These are phyloP conservation scores for Melospiza melodia DNA, from an alignment of 2,113 vertebrate species.

Conservation along the genomic window DNA sequence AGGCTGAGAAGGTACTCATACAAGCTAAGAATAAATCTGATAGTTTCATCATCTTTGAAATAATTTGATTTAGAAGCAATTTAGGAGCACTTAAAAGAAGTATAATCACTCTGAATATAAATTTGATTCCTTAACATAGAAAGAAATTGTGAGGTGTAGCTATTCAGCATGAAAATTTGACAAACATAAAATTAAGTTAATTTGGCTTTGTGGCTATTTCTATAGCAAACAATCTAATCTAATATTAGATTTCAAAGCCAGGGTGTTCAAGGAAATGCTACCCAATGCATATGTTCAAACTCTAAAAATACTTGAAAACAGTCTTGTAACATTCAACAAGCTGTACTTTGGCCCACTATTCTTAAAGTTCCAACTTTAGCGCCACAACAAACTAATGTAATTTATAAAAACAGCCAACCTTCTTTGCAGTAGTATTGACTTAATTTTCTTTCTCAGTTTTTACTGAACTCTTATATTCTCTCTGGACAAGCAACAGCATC, in stretches of 20 bases:
- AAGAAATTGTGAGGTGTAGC: background rate
- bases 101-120: background rate
- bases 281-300: background rate
- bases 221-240: background rate
- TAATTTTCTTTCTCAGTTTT: background rate
- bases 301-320: background rate
- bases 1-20: background rate
- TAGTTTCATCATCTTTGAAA: background rate
- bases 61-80: constrained; percentile 12
- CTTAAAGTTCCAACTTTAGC: background rate
- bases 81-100: background rate
- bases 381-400: background rate
- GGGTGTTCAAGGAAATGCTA: background rate
- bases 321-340: background rate
- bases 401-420: background rate
- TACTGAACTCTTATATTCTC: background rate
- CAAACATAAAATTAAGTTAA: background rate
- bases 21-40: constrained; percentile 19
- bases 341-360: background rate
- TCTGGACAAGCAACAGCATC: background rate
- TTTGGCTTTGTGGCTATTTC: background rate
- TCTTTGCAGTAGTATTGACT: background rate
- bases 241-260: background rate
- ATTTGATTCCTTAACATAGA: background rate
- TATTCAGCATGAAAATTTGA: background rate